Base-by-base conservation (phyloP, 2,888 invertebrate genomes). In the Phaedon cochleariae region DNA sequence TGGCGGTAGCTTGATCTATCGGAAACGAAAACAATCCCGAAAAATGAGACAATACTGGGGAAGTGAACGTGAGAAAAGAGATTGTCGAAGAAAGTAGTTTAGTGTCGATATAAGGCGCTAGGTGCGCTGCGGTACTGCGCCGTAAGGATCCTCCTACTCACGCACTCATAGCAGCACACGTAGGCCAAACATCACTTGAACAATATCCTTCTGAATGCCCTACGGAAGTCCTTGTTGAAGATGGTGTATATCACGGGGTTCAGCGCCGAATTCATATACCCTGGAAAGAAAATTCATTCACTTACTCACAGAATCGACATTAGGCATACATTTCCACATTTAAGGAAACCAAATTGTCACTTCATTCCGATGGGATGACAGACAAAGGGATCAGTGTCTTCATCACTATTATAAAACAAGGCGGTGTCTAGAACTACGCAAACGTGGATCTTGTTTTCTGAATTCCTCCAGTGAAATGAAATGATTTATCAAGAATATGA, bases 211-310 rank as follows among this genome's bases (percentile, higher is more conserved):
- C 96, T 90, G 84, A 98, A 98, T 69, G 97, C 97, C 79, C 95
- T 89, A 75, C 97, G 90, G 85, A 98, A 98, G 87, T 98, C 97
- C 87, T 97, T 95, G 85, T 97, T 97, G 85, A 97, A 97, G 80
- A 97, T 96, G 65, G 97, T 97, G 85, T 97, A 97, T 78, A 97
- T 97, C 78, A 94, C 94, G 67, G 97, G 97, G 85, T 97, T 97
- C 59, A 97, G 86, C 55, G 96, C 97, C 64, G 96, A 97, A 85
- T 97, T 97, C 92, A 96, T 96, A 83, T 97, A 98, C 46, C 64
- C 66, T 66, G 59, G 2, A 66, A 65, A n/a, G n/a, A 51, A 55
- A 58, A 51, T 15, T 9, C 9, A 34, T 10, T 34, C 34, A 10
- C 12, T n/a, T n/a, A n/a, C n/a, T n/a, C n/a, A n/a, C n/a, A n/a